These are phyloP conservation scores for Ispidina lecontei DNA, from an alignment of 2,797 vertebrate species.

Conservation along the genomic window DNA sequence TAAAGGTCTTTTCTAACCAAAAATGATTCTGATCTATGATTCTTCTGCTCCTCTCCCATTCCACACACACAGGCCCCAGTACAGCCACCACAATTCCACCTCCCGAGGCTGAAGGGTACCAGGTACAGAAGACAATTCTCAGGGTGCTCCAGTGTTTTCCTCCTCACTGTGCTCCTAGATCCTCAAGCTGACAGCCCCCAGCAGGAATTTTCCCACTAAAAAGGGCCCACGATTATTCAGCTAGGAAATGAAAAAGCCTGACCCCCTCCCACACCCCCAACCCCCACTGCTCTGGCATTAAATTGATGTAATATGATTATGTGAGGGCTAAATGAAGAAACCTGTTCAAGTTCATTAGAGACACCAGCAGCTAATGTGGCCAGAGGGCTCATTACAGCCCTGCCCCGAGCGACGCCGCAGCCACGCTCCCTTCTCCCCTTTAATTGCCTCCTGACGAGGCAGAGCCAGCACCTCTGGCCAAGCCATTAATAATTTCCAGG, in stretches of 20 bases:
- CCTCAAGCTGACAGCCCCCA: not conserved
- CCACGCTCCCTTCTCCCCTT: not conserved
- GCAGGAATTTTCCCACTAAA: not conserved
- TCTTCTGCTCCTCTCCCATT: not conserved
- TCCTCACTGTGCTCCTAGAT: not conserved
- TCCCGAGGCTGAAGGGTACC: not conserved
- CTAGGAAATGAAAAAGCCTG: not conserved
- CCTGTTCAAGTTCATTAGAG: slow-evolving; percentile 62
- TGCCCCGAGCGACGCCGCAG: slow-evolving; percentile 2
- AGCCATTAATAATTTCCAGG: slow-evolving; percentile 56
- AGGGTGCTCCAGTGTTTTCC: not conserved
- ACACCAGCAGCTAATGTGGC: slow-evolving; percentile 16
- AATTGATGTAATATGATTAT: slow-evolving; percentile 33
- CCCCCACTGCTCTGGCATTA: not conserved
- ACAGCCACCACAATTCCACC: not conserved
- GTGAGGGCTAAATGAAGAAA: slow-evolving; percentile 52
- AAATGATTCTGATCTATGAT: too few species aligned
- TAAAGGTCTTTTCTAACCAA: too few species aligned
- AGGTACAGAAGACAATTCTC: not conserved
- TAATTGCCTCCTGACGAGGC: slow-evolving; percentile 65
- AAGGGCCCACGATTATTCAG: not conserved
- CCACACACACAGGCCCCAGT: not conserved
- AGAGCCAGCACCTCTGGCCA: slow-evolving; percentile 40
- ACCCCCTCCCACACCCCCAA: not conserved
- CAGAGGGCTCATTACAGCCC: slow-evolving; percentile 52